Conservation (phyloP, 2,113 vertebrate genomes). For the Serinus canaria region DNA sequence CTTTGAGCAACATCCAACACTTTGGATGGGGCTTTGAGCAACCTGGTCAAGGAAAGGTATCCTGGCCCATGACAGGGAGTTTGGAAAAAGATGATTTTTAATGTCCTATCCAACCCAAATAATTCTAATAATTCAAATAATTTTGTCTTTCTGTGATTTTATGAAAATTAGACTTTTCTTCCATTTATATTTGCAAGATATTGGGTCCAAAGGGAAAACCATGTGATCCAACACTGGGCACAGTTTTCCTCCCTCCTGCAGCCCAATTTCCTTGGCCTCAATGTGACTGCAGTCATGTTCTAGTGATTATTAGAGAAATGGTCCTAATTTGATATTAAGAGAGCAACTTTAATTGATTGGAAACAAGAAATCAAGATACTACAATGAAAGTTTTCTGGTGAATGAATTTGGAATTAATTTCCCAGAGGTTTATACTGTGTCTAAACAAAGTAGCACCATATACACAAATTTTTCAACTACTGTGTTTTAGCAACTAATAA, state of each 20-base stretch:
- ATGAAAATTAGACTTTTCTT: background rate
- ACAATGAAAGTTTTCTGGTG: background rate
- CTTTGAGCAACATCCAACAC: too few species aligned
- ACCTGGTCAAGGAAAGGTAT: background rate
- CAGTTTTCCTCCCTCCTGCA: background rate
- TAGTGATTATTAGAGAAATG: background rate
- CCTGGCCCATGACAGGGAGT: accelerated
- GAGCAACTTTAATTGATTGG: background rate
- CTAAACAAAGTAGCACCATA: background rate
- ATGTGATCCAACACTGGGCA: background rate
- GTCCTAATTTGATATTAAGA: background rate
- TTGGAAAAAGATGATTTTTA: background rate
- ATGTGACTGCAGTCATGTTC: background rate
- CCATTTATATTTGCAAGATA: background rate
- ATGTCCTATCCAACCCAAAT: background rate
- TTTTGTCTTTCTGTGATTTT: background rate
- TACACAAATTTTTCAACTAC: background rate
- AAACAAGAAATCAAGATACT: background rate
- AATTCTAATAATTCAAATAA: background rate
- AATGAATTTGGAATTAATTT: background rate
- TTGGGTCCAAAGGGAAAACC: background rate
- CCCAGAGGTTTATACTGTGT: background rate
- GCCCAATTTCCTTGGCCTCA: background rate
- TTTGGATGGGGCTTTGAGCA: too few species aligned
- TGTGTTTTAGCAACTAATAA: background rate